Percentiles rank a stretch among this genome's conserved stretches.
Evolutionary conservation across 1,140 invertebrate genomes (phyloP).

Genomic region (Lineus longissimus): DNA sequence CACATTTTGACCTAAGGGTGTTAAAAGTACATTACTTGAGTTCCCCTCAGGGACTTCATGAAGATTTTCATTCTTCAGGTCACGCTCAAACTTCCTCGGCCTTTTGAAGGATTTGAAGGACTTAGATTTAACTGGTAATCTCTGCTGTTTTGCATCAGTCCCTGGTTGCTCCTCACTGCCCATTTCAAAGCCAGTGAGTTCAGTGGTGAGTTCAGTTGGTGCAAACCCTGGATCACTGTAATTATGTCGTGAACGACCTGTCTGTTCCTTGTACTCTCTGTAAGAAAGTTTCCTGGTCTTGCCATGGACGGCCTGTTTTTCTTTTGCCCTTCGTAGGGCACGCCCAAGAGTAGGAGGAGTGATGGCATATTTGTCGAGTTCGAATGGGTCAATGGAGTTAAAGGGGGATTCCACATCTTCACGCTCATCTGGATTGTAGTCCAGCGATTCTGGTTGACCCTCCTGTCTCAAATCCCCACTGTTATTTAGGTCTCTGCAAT

Average conservation of each 20-base stretch:
- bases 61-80: not conserved
- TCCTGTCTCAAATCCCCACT: no score
- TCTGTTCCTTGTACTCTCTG: slow-evolving; percentile 1
- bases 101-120: not conserved
- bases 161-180: not conserved
- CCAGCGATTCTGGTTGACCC: no score
- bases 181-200: not conserved
- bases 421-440: no score
- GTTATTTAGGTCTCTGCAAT: no score
- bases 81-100: not conserved
- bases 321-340: not conserved
- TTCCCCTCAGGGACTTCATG: not conserved
- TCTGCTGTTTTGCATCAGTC: not conserved
- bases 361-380: slow-evolving; percentile 1
- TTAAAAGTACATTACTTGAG: not conserved
- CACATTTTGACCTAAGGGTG: not conserved
- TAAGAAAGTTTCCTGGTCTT: not conserved
- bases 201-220: not conserved
- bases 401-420: slow-evolving; percentile 1
- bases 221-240: not conserved
- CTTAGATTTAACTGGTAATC: not conserved
- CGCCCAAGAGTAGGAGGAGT: not conserved
- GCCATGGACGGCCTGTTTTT: not conserved
- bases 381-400: not conserved
- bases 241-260: not conserved